Base-by-base conservation (phyloP, 2,113 vertebrate species). In the Harpagus bidentatus region DNA sequence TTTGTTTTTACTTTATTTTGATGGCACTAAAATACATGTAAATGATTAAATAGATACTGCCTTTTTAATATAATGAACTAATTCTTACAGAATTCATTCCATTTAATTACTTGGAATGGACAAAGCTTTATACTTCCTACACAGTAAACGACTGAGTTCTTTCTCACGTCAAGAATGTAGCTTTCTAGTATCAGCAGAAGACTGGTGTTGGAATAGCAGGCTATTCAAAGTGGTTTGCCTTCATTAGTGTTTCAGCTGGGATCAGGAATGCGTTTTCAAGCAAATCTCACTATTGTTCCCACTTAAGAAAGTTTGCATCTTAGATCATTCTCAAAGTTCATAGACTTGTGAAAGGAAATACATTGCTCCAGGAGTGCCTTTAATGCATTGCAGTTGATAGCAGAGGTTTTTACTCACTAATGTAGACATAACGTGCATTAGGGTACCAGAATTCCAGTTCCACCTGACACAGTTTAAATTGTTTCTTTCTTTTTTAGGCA, bases 361-460 rank as follows among this genome's bases (percentile, higher is more conserved):
- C 2, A 9, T 26, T 56, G 26, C 9, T 66, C 10, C 8, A 62
- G 40, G 6, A 40, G 12, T 53, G 18, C 3, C 25, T 20, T 87
- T 77, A 87, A 47, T 40, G 18, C 7, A 11, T 7, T 7, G 5
- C 3, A 36, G 31, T 10, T 85, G 21, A 43, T 11, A 74, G 12
- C 9, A 62, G 65, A 26, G 10, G 2, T 6, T 87, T 89, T 82
- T 43, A 42, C 18, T 31, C 3, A 1, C 6, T 84, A n/a, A 16
- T 7, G 10, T 22, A 73, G 16, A 36, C 0, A 7, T 32, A 48
- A 81, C 0, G 0, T 40, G 8, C 26, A 31, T 36, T 82, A 43
- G 28, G 6, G 8, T 26, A 71, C 8, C n/a, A 63, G 25, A 70
- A 90, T 79, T 79, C 21, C 10, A 53, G 7, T 77, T 70, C 15